These are phyloP conservation scores for Naso thynnoides DNA, from an alignment of 2,797 vertebrate species.

Conservation along the genomic window DNA sequence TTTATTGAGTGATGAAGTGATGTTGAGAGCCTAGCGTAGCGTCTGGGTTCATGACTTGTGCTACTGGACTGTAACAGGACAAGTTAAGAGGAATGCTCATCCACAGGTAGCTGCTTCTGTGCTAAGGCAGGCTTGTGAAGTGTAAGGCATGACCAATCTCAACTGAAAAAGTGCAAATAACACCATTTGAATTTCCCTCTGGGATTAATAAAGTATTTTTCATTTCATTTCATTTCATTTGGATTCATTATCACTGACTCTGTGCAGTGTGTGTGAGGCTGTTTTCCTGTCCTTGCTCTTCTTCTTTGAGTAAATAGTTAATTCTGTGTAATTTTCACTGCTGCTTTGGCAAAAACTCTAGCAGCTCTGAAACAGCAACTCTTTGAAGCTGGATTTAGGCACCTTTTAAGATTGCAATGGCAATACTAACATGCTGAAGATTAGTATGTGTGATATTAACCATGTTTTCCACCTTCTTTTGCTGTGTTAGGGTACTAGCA, in stretches of 20 bases:
- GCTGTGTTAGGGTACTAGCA: not conserved
- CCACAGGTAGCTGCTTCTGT: not conserved
- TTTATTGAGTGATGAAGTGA: slow-evolving; percentile 5
- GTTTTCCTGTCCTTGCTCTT: not conserved
- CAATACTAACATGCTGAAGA: not conserved
- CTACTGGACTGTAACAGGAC: not conserved
- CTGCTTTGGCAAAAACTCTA: not conserved
- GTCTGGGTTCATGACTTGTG: not conserved
- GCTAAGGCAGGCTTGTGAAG: not conserved
- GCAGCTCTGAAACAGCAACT: not conserved
- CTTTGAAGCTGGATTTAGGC: not conserved
- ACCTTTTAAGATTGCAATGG: not conserved
- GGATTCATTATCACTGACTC: no score
- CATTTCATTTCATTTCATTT: no score
- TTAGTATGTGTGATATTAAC: not conserved
- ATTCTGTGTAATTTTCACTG: not conserved
- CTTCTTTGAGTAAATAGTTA: not conserved
- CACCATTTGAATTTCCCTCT: not conserved
- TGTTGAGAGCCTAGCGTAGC: not conserved
- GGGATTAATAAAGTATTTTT: no score
- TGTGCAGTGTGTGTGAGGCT: not conserved
- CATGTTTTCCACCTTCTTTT: not conserved
- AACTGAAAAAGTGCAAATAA: slow-evolving; percentile 12
- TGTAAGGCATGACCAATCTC: slow-evolving; percentile 31
- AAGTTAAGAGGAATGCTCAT: not conserved